Evolutionary conservation across 2,797 vertebrate genomes (phyloP).

Genomic region (Odontamblyopus lacepedii): DNA sequence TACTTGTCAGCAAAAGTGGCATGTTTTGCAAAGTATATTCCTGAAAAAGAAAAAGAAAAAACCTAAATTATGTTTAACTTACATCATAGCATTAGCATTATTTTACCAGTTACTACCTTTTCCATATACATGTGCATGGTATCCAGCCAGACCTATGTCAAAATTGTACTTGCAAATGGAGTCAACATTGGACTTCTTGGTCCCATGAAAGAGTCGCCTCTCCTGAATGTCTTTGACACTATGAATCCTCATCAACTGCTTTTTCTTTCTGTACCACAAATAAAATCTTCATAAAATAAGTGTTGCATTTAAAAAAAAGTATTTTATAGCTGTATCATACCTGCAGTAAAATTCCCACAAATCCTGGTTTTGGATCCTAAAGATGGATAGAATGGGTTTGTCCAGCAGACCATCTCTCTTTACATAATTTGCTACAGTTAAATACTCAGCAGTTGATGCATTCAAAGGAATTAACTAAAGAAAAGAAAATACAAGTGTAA

Average conservation of each 20-base stretch:
- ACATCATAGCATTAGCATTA: neutral
- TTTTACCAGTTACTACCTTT: conserved; percentile 72
- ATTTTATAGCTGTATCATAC: conserved; percentile 51
- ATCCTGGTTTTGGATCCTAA: conserved; percentile 88
- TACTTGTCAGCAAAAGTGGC: conserved; percentile 78
- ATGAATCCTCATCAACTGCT: conserved; percentile 83
- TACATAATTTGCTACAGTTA: conserved; percentile 75
- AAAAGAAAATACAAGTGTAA: neutral
- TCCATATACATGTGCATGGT: conserved; percentile 69
- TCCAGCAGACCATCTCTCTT: conserved; percentile 73
- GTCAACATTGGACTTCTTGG: conserved; percentile 76
- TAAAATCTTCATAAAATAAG: neutral
- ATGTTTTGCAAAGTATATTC: conserved; percentile 86
- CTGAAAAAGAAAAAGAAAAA: conserved; percentile 55
- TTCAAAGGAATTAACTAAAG: conserved; percentile 79
- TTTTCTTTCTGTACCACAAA: conserved; percentile 79
- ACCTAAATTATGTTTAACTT: neutral
- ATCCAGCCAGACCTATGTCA: conserved; percentile 80
- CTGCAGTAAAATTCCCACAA: conserved; percentile 88
- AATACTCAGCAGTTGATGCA: conserved; percentile 77
- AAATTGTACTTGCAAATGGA: conserved; percentile 90
- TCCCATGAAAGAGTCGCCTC: conserved; percentile 86
- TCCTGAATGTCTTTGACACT: conserved; percentile 77
- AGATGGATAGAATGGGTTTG: conserved; percentile 74
- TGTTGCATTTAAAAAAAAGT: neutral